These are phyloP conservation scores for Acanthis flammea DNA, from an alignment of 2,797 vertebrate genomes.

Conservation along the genomic window DNA sequence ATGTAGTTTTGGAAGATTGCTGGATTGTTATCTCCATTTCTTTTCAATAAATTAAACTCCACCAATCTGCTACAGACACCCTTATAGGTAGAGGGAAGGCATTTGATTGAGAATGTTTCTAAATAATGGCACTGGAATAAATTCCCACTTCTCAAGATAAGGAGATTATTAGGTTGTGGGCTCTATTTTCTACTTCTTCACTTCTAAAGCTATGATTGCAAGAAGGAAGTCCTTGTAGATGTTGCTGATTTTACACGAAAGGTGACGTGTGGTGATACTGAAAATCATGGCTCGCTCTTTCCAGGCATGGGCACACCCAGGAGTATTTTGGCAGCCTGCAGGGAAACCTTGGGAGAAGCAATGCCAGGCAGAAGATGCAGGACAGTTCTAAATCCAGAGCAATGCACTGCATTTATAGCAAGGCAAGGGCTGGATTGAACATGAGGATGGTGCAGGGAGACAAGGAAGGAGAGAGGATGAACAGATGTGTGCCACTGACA, in stretches of 20 bases:
- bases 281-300: not conserved
- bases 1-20: not conserved
- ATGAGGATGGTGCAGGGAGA: not conserved
- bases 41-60: constrained; percentile 26
- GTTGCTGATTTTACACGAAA: not conserved
- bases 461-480: not conserved
- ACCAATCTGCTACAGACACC: not conserved
- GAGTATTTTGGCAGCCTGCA: not conserved
- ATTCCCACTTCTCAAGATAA: constrained; percentile 24
- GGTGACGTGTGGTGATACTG: not conserved
- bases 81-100: not conserved
- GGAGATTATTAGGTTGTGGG: not conserved
- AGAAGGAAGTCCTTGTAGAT: not conserved
- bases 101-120: constrained; percentile 45
- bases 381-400: not conserved
- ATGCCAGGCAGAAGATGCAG: not conserved
- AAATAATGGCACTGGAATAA: constrained; percentile 8
- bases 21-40: constrained; percentile 7
- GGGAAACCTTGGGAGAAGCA: not conserved
- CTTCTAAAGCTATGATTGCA: not conserved
- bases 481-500: not conserved
- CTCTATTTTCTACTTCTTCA: not conserved
- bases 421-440: not conserved
- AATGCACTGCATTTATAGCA: not conserved
- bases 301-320: not conserved